Percentiles rank a stretch among this genome's conserved stretches.
Conservation (phyloP, 2,113 vertebrate species). For the Manacus vitellinus region DNA sequence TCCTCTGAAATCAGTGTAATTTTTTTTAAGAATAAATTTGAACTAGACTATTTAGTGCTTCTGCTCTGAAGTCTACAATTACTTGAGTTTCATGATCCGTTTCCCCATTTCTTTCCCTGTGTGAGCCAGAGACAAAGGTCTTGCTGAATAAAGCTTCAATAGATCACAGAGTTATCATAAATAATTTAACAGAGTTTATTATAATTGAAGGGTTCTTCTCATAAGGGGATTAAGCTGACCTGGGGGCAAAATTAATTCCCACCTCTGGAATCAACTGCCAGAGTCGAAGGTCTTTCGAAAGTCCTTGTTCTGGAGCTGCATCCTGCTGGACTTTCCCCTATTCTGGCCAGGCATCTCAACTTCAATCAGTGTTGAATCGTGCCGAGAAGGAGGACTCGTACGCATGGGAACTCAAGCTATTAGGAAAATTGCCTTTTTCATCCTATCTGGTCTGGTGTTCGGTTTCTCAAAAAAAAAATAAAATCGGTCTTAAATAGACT, state of each 20-base stretch:
- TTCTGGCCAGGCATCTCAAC: not conserved
- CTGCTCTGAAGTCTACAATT: constrained; percentile 1
- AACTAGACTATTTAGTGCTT: not conserved
- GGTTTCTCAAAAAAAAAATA: not conserved
- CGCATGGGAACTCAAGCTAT: not conserved
- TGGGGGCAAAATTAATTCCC: constrained; percentile 51
- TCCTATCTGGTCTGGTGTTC: not conserved
- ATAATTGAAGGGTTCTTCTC: constrained; percentile 50
- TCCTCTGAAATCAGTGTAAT: not conserved
- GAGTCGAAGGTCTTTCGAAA: constrained; percentile 20
- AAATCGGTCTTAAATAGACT: not conserved
- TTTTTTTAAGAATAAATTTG: not conserved
- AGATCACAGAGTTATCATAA: constrained; percentile 46
- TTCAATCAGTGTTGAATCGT: not conserved
- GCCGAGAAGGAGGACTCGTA: not conserved
- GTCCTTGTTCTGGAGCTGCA: not conserved
- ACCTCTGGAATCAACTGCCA: constrained; percentile 27
- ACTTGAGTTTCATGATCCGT: not conserved
- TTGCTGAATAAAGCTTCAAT: constrained; percentile 47
- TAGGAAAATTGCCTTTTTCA: not conserved
- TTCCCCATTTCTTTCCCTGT: not conserved
- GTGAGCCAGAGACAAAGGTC: constrained; percentile 6
- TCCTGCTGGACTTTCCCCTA: not conserved
- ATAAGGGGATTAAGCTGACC: constrained; percentile 14
- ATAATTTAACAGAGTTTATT: constrained; percentile 62